Evolutionary conservation across 2,797 vertebrate species (phyloP), one percentile per base, ranked within the genome.

Genomic region (Pipistrellus nathusii): DNA sequence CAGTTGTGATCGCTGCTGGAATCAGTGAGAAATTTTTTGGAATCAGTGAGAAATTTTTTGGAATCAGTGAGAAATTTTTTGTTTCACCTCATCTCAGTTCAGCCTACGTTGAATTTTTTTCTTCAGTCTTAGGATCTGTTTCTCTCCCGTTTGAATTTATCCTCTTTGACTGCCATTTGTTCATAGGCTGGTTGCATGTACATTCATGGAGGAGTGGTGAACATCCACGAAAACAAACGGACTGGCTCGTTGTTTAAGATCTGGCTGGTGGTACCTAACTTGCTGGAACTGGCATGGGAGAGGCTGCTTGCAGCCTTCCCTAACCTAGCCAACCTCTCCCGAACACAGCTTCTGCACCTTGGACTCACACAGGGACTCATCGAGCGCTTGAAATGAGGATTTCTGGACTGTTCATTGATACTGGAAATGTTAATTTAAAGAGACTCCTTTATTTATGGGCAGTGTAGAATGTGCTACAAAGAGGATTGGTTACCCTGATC

Each of bases 231-330:
- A 97, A 99, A 99, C 98, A 99, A 99, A 98, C 98, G 99, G 98
- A 99, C 99, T 98, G 99, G 99, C 95, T 99, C 99, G 25, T 98
- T 99, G 93, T 99, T 99, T 98, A 99, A 99, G 98, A 99, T 99
- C 98, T 99, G 99, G 99, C 98, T 99, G 97, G 98, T 98, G 75
- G 99, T 99, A 1, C 99, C 99, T 97, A 99, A 99, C 96, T 98
- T 99, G 95, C 98, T 99, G 98, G 99, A 99, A 99, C 98, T 99
- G 82, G 99, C 99, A 1, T 99, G 99, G 99, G 99, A 99, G 98
- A 99, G 98, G 97, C 99, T 99, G 14, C 98, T 99, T 38, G 98
- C 98, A 21, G 98, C 98, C 57, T 99, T 99, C 97, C 99, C 99
- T 20, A 99, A 99, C 66, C 97, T 99, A 75, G 98, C 99, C 59